These are phyloP conservation scores for Poeciliopsis infans DNA, from an alignment of 2,797 vertebrate genomes.

Conservation along the genomic window DNA sequence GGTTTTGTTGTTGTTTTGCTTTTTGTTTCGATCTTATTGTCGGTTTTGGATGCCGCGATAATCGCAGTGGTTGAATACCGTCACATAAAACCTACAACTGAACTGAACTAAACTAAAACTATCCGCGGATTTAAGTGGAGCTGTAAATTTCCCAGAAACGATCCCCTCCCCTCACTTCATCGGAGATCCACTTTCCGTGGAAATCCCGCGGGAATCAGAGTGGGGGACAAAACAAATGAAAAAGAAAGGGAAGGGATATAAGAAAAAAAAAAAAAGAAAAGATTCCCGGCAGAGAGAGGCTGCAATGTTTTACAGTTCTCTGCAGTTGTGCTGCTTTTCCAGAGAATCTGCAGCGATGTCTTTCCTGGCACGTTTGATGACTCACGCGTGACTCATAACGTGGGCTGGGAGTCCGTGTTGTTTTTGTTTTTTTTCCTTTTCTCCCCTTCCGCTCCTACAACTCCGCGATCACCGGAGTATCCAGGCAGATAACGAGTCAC, in stretches of 20 bases:
- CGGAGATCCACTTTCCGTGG: background rate
- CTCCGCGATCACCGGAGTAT: constrained; percentile 60
- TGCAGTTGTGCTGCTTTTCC: constrained; percentile 47
- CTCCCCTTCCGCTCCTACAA: constrained; percentile 31
- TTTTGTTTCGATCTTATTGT: background rate
- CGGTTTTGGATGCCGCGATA: background rate
- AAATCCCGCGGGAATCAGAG: background rate
- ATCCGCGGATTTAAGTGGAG: background rate
- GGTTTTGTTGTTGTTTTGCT: background rate
- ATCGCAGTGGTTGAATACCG: background rate
- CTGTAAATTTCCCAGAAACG: constrained; percentile 40
- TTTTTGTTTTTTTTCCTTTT: constrained; percentile 33
- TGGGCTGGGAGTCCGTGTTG: constrained; percentile 68
- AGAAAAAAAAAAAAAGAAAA: constrained; percentile 18
- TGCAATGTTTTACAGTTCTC: constrained; percentile 6
- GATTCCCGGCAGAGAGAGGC: constrained; percentile 62
- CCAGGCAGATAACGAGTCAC: constrained; percentile 75
- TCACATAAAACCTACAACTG: background rate
- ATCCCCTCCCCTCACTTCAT: background rate
- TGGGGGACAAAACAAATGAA: background rate
- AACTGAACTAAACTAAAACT: background rate
- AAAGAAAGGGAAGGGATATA: constrained; percentile 11
- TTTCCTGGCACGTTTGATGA: constrained; percentile 79
- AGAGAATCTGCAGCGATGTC: constrained; percentile 45
- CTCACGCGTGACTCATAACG: constrained; percentile 75